Evolutionary conservation across 1,140 invertebrate genomes (phyloP).

Genomic region (Batillaria attramentaria): DNA sequence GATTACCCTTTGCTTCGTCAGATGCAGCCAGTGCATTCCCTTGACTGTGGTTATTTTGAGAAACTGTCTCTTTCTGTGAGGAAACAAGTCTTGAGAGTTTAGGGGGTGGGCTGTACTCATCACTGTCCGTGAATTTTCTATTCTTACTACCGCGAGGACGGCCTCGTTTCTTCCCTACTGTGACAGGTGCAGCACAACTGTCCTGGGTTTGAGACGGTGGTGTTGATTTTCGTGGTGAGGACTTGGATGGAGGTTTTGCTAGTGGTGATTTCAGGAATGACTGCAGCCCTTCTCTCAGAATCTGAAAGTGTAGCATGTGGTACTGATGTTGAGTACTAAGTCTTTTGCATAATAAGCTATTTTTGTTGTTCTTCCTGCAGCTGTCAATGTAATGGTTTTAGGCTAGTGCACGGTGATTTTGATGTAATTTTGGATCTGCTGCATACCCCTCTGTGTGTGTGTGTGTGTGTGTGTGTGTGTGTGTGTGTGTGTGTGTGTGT

Average conservation of each 20-base stretch:
- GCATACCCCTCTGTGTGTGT: too few species aligned
- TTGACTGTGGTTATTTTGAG: neutral
- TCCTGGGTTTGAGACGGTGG: too few species aligned
- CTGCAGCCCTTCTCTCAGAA: slow-evolving; percentile 22
- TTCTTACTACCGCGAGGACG: slow-evolving; percentile 16
- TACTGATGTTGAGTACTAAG: neutral
- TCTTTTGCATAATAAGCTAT: neutral
- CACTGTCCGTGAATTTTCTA: neutral
- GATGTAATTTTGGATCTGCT: too few species aligned
- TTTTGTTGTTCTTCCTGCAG: neutral
- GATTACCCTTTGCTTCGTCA: neutral
- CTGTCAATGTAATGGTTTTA: neutral
- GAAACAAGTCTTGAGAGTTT: too few species aligned
- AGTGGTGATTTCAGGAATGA: neutral
- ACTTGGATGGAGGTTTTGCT: neutral
- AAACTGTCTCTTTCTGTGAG: too few species aligned
- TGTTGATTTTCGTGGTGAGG: neutral
- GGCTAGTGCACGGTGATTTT: neutral
- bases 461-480: too few species aligned
- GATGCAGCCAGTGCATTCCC: neutral
- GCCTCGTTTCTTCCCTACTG: neutral
- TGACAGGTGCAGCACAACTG: too few species aligned
- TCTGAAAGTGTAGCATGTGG: neutral
- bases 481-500: too few species aligned
- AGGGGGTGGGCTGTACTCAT: neutral